Evolutionary conservation across 2,797 vertebrate genomes (phyloP), one percentile per base, ranked within the genome.

Genomic region (Gadopsis marmoratus): DNA sequence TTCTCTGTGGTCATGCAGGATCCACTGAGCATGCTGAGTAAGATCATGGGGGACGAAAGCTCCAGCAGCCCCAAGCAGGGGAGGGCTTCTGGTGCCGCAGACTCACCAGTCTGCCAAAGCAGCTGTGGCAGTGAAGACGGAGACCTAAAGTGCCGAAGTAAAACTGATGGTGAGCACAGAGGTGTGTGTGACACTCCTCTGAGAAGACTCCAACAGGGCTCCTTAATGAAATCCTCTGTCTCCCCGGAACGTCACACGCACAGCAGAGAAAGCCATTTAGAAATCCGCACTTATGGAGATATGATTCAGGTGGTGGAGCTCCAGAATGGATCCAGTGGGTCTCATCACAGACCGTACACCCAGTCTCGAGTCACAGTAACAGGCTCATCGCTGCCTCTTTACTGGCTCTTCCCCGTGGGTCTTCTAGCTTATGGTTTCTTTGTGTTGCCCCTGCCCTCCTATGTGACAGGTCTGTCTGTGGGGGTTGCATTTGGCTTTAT

Each of bases 1-100:
- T 94, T 97, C 53, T 97, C 96, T 0, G 96, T 96, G 85, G 97
- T 95, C 64, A 94, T 97, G 94, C 96, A 97, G 83, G 97, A 97
- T 86, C 96, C 94, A 0, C 81, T 97, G 19, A 96, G 92, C 85
- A 95, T 96, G 91, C 93, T 97, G 10, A 97, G 96, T 86, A 96
- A 96, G 83, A 96, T 97, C 10, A 97, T 97, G 87, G 94, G 96
- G 0, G 97, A 97, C 2, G 96, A 97, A 64, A 93, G 90, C 74
- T 80, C 89, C 12, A 68, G 89, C 26, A 78, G 70, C 14, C 72
- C 93, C 26, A 95, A 95, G 76, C 85, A 81, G 0, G 93, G 89
- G 14, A 79, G 91, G 88, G 71, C 56, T 7, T 81, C 63, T 76
- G 82, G 1, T 48, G 84, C 54, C 7, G 89, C 85, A 79, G 92